Conservation (phyloP, 2,888 invertebrate species). For the Hydropsyche betteni region DNA sequence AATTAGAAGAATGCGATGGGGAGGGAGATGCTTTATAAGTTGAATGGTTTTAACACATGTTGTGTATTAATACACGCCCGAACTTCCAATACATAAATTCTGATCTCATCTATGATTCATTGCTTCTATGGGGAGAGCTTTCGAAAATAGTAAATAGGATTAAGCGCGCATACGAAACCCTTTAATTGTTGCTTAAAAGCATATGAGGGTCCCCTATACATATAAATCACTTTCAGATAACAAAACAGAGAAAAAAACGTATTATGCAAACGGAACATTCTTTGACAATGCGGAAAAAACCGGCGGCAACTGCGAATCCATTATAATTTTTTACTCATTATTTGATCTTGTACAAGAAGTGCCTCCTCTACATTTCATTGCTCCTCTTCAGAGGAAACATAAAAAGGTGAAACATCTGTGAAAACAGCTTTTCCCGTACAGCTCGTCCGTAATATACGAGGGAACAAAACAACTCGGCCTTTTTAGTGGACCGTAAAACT, state of each 20-base stretch:
- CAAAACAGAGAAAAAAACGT: background rate
- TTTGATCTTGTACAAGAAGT: no score
- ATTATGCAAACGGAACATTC: no score
- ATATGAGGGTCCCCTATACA: slow-evolving; percentile 17
- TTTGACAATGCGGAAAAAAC: no score
- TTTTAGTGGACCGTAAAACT: slow-evolving; percentile 31
- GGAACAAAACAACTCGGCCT: slow-evolving; percentile 22
- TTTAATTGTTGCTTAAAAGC: slow-evolving; percentile 21
- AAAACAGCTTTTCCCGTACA: slow-evolving; percentile 28
- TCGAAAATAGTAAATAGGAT: slow-evolving; percentile 1
- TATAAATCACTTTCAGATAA: slow-evolving; percentile 4
- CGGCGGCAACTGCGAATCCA: no score
- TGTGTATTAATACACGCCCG: background rate
- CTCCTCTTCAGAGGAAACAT: slow-evolving; percentile 20
- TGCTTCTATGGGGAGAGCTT: background rate
- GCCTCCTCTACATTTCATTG: no score
- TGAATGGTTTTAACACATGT: slow-evolving; percentile 18
- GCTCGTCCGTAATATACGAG: slow-evolving; percentile 34
- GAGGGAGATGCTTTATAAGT: background rate
- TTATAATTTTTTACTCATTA: no score
- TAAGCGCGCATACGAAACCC: background rate
- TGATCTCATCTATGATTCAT: slow-evolving; percentile 5
- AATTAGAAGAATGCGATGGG: background rate
- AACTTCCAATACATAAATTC: background rate
- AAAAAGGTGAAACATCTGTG: slow-evolving; percentile 38